phyloP scores from a whole-genome alignment of 64 coral and sea anemone species.

The Trachythela sp. region DNA sequence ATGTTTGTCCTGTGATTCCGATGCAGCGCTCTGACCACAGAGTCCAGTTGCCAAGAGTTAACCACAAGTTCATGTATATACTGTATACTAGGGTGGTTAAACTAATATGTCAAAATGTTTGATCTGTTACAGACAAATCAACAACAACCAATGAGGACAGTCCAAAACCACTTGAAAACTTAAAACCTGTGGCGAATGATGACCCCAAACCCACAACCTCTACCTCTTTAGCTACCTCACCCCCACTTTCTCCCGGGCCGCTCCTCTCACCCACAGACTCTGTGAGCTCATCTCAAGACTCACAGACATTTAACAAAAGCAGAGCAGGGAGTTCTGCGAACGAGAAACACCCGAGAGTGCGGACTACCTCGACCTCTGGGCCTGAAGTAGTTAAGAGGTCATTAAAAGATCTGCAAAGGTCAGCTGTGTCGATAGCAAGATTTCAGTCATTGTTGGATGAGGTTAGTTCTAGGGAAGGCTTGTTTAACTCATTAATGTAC shows the following conservation, averaged over 20 bases:
- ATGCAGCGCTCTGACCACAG: too few relatives aligned
- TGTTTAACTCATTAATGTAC: too few relatives aligned
- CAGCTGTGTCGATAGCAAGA: constrained; percentile 80
- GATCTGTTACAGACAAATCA: background rate
- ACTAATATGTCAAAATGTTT: too few relatives aligned
- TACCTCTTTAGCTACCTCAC: background rate
- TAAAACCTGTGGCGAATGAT: background rate
- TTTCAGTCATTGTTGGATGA: constrained; percentile 81
- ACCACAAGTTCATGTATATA: too few relatives aligned
- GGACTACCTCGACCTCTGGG: constrained; percentile 24
- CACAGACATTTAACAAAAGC: background rate
- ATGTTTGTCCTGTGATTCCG: too few relatives aligned
- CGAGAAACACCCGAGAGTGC: background rate
- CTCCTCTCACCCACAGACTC: background rate
- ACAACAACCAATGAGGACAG: background rate
- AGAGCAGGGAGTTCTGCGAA: background rate
- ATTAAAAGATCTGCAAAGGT: constrained; percentile 77
- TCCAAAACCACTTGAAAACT: background rate
- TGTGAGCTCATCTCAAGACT: background rate
- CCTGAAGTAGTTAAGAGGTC: constrained; percentile 78
- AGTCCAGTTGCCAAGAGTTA: too few relatives aligned
- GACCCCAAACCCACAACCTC: background rate
- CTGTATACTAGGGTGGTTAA: too few relatives aligned
- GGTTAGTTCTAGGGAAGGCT: constrained; percentile 41
- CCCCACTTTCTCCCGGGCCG: background rate